Percentiles rank a stretch among this genome's conserved stretches.
Conservation (phyloP, 2,113 vertebrate species). For the Amphiprion percula region DNA sequence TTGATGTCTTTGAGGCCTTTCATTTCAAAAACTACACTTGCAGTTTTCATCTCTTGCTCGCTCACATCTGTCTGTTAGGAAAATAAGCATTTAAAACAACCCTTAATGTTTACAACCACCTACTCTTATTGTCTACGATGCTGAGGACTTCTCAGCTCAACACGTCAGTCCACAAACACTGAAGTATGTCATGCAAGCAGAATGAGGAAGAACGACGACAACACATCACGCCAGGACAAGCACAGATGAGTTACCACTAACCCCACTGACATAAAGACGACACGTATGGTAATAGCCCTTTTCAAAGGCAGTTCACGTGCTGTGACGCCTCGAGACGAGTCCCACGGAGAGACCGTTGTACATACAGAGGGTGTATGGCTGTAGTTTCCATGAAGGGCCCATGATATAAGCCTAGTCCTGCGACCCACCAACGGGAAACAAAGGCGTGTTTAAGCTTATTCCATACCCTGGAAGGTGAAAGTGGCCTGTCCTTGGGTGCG, state of each 20-base stretch:
- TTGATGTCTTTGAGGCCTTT: conserved; percentile 42
- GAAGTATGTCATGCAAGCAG: conserved; percentile 38
- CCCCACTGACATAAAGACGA: conserved; percentile 37
- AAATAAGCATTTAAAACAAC: conserved; percentile 24
- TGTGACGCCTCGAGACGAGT: conserved; percentile 64
- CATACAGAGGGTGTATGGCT: conserved; percentile 61
- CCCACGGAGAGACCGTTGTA: conserved; percentile 43
- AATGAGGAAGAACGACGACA: conserved; percentile 16
- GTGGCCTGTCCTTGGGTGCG: not conserved
- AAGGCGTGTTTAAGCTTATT: conserved; percentile 2
- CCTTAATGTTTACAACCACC: not conserved
- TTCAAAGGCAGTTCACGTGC: conserved; percentile 69
- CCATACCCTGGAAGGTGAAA: not conserved
- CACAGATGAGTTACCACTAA: conserved; percentile 35
- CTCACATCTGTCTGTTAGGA: conserved; percentile 15
- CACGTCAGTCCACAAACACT: conserved; percentile 20
- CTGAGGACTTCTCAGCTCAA: not conserved
- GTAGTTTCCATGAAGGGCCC: conserved; percentile 51
- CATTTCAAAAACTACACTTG: conserved; percentile 2
- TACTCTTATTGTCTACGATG: not conserved
- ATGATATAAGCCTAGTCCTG: conserved; percentile 12
- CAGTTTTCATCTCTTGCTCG: not conserved
- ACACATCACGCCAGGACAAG: conserved; percentile 25
- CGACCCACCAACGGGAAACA: not conserved
- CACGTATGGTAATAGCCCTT: conserved; percentile 78